Evolutionary conservation across 2,888 invertebrate genomes (phyloP).

Genomic region (Calliphora vomitoria): DNA sequence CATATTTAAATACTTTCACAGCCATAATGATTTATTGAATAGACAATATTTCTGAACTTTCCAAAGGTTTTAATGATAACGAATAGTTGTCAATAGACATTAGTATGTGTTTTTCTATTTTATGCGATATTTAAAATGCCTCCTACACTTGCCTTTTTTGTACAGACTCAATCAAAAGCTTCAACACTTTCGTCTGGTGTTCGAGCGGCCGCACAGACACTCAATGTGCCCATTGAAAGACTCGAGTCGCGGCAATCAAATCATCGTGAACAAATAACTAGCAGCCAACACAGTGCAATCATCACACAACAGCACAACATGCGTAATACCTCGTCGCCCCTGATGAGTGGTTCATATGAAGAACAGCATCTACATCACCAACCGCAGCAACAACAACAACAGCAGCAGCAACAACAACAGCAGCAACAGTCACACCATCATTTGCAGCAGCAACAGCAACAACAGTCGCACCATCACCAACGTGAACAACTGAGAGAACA

Average conservation of each 20-base stretch:
- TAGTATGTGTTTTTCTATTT: conserved; percentile 8
- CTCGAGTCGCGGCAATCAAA: conserved; percentile 83
- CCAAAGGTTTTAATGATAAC: neutral
- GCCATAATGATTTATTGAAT: conserved; percentile 25
- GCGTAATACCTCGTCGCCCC: conserved; percentile 71
- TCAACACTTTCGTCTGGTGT: conserved; percentile 84
- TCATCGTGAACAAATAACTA: conserved; percentile 75
- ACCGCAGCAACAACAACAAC: conserved; percentile 75
- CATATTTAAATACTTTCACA: conserved; percentile 34
- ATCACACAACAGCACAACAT: conserved; percentile 73
- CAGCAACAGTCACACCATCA: conserved; percentile 45
- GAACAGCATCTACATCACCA: conserved; percentile 73
- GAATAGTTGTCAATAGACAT: neutral
- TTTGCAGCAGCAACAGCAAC: conserved; percentile 70
- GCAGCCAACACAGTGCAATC: conserved; percentile 51
- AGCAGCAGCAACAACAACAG: conserved; percentile 72
- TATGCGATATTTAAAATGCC: neutral
- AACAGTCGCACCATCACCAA: conserved; percentile 58
- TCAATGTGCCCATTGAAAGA: conserved; percentile 84
- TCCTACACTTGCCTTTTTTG: conserved; percentile 21
- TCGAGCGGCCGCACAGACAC: conserved; percentile 84
- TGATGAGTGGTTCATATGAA: conserved; percentile 66
- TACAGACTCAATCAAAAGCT: conserved; percentile 84
- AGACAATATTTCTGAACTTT: neutral
- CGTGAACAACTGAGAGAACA: conserved; percentile 58